Base-by-base conservation (phyloP, 2,888 invertebrate genomes). In the Sminthurinus aureus region DNA sequence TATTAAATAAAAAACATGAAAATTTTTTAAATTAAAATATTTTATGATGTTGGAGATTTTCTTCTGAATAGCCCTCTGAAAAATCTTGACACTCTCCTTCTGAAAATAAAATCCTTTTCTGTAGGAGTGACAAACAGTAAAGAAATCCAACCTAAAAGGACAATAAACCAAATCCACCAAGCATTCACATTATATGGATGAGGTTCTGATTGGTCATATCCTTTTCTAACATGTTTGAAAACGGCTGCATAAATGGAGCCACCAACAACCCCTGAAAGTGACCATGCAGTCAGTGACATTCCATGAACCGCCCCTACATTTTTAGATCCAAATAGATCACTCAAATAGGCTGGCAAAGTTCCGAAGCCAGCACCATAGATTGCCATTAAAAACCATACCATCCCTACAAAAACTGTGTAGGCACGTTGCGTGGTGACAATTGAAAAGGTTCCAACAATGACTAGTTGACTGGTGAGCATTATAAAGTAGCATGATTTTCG, bases 281-380 rank as follows among this genome's bases (percentile, higher is more conserved):
- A 85, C 88, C 88, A 88, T 0, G 85, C 86, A 11, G 86, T 86
- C 38, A 88, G 73, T 38, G 85, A 84, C 18, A 88, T 84, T 3
- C 88, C 88, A 79, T 86, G 86, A 51, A 85, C 85, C 11, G 87
- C 85, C 4, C 87, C 88, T 52, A 86, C 85, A 84, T 87, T 88
- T 3, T 52, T 58, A 9, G 86, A 83, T 11, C 87, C 87, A 78
- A 85, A 85, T n/a, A 73, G 78, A 26, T 85, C 85, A 13, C 83
- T 82, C 2, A 85, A 64, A 26, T 76, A 83, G 3, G 85, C 85
- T 11, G 85, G 85, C 18, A 85, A 75, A 13, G 80, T 77, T 0
- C 83, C 85, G 15, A 83, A 85, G 11, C 80, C 80, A 0, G 79
- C 79, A 0, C 84, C 82, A 73, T 84, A 84, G 38, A 79, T 79